Evolutionary conservation across 2,797 vertebrate genomes (phyloP), one percentile per base, ranked within the genome.

Genomic region (Propithecus perrieri): DNA sequence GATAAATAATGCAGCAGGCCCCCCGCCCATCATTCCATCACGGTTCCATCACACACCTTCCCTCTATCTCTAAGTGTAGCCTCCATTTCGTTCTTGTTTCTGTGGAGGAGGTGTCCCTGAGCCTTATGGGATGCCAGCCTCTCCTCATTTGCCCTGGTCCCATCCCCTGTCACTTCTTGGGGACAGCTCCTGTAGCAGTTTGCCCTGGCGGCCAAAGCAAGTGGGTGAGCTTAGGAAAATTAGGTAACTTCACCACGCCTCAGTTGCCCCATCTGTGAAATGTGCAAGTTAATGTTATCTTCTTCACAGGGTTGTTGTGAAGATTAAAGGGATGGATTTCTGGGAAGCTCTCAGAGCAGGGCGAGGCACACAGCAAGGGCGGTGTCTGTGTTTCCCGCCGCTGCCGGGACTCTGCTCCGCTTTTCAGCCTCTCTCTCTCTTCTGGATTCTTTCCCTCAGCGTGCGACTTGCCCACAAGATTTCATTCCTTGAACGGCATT

Each of bases 401-500:
- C 46, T 48, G 53, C 48, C 13, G 17, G 0, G 2, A 15, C n/a
- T 55, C 22, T 11, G 26, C 14, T 38, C 35, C 43, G 2, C 0
- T 0, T 3, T n/a, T n/a, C 5, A 1, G 26, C 43, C 14, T 43
- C 48, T 24, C 35, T 38, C 33, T 84, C 13, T 48, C 79, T 65
- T 72, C 46, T 28, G 48, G 28, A 33, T 75, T 7, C 30, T 85
- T 76, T 48, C 55, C 14, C 43, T 63, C 17, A 43, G n/a, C 28
- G 9, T 26, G 9, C 17, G 10, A 69, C 9, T n/a, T 38, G 12
- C 53, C 30, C 22, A 43, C 30, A 59, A 69, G 33, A 63, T 89
- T 87, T 79, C 11, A 33, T 61, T 67, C 50, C 50, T 75, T 85
- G 55, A 92, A 74, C 0, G 10, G 38, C 26, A 69, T 12, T 26